Percentiles rank a stretch among this genome's conserved stretches.
These are phyloP conservation scores for Neopipo cinnamomea DNA, from an alignment of 2,113 vertebrate genomes.

Conservation along the genomic window DNA sequence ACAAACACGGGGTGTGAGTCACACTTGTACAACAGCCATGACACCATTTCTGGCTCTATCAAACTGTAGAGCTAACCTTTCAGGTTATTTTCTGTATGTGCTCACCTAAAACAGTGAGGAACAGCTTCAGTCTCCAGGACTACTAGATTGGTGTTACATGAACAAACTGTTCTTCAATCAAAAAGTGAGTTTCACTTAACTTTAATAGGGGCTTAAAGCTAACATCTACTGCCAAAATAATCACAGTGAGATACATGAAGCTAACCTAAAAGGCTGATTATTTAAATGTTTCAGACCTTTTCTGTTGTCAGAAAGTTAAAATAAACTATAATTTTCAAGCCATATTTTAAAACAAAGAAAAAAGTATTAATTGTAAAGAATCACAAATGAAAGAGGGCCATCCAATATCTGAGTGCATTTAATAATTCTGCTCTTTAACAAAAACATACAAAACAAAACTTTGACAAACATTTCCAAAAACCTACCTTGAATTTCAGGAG, in stretches of 20 bases:
- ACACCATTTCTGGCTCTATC: background rate
- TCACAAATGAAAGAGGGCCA: background rate
- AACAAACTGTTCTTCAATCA: background rate
- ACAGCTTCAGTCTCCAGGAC: background rate
- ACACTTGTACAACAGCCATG: background rate
- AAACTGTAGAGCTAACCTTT: background rate
- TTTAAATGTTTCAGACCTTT: background rate
- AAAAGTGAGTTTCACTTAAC: background rate
- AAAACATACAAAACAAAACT: background rate
- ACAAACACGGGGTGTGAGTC: background rate
- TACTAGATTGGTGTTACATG: background rate
- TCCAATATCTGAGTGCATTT: background rate
- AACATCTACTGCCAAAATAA: background rate
- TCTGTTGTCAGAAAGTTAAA: background rate
- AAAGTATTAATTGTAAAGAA: background rate
- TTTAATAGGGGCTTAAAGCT: background rate
- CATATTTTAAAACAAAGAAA: background rate
- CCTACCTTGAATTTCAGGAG: constrained; percentile 90
- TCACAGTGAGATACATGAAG: background rate
- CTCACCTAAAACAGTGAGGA: background rate
- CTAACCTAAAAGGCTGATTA: background rate
- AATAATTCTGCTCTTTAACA: background rate
- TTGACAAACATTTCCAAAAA: background rate
- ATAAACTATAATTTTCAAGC: background rate
- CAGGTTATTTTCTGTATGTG: background rate